phyloP scores from a whole-genome alignment of 2,888 invertebrate species.

The Archaeoteleia sp. region DNA sequence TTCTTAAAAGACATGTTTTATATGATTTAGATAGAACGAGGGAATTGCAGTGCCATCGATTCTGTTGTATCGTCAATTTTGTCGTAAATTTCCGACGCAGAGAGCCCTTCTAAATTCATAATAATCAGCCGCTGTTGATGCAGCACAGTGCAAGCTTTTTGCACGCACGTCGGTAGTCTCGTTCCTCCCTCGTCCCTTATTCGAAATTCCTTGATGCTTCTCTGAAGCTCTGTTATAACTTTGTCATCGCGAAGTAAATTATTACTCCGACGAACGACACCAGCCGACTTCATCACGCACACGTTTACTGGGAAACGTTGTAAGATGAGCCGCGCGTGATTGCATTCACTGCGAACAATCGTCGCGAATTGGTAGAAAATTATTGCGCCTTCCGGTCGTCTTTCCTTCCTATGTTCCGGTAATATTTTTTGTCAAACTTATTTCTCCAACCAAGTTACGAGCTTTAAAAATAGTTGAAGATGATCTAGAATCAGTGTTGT shows the following conservation, averaged over 20 bases:
- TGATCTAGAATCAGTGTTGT: no score
- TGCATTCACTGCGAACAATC: conserved; percentile 2
- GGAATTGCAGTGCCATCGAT: conserved; percentile 7
- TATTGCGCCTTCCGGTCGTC: background rate
- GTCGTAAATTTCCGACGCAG: conserved; percentile 12
- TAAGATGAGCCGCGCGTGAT: conserved; percentile 5
- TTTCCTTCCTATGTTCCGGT: no score
- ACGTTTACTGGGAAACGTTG: background rate
- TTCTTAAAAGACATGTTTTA: no score
- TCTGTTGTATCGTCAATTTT: conserved; percentile 15
- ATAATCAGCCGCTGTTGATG: conserved; percentile 16
- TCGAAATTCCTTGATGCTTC: conserved; percentile 26
- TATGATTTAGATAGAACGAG: no score
- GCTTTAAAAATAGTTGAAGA: no score
- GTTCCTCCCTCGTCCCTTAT: conserved; percentile 3
- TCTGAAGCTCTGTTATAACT: conserved; percentile 22
- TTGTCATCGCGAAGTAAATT: conserved; percentile 24
- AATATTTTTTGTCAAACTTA: no score
- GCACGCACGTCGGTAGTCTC: conserved; percentile 25
- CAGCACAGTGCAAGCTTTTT: conserved; percentile 34
- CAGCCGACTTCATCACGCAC: conserved; percentile 5
- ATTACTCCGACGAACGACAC: conserved; percentile 8
- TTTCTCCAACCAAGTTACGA: no score
- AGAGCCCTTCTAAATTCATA: conserved; percentile 30
- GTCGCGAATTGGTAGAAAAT: background rate